Evolutionary conservation across 37 sponge, comb jelly and placozoan species (phyloP).

Genomic region (Aphrocallistes beatrix): DNA sequence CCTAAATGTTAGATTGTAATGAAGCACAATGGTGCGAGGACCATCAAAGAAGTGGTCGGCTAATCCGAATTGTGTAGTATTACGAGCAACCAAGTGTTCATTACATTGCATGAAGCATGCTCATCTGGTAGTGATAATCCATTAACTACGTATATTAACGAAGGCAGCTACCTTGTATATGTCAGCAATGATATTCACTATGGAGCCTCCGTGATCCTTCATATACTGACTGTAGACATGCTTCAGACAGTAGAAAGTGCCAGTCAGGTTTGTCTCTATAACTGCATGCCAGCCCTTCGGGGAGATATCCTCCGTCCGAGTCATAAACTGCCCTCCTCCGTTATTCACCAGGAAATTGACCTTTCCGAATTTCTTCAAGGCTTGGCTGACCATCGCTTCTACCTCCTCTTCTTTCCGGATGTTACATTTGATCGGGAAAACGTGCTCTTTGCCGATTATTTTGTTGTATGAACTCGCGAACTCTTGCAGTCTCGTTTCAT

Average conservation of each 20-base stretch:
- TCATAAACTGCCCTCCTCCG: conserved; percentile 88
- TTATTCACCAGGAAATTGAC: conserved; percentile 90
- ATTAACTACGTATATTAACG: too few species aligned
- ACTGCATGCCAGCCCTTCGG: conserved; percentile 96
- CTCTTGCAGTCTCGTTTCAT: conserved; percentile 38
- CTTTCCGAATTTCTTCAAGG: conserved; percentile 47
- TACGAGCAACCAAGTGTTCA: too few species aligned
- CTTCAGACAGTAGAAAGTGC: conserved; percentile 83
- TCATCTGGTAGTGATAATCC: too few species aligned
- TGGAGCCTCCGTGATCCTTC: conserved; percentile 77
- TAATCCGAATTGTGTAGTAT: not conserved
- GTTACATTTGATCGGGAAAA: conserved; percentile 64
- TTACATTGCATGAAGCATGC: too few species aligned
- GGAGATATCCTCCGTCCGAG: conserved; percentile 42
- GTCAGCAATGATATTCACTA: conserved; percentile 86
- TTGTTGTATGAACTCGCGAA: conserved; percentile 61
- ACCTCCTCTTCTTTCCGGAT: conserved; percentile 78
- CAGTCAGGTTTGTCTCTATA: conserved; percentile 79
- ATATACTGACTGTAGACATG: conserved; percentile 71
- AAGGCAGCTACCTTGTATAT: conserved; percentile 62
- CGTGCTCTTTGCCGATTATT: conserved; percentile 9
- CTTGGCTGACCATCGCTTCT: conserved; percentile 45
- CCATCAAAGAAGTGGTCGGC: too few species aligned
- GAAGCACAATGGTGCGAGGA: not conserved
- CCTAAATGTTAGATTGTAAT: conserved; percentile 23